Evolutionary conservation across 2,888 invertebrate species (phyloP).

Genomic region (Ormyrus labotus): DNA sequence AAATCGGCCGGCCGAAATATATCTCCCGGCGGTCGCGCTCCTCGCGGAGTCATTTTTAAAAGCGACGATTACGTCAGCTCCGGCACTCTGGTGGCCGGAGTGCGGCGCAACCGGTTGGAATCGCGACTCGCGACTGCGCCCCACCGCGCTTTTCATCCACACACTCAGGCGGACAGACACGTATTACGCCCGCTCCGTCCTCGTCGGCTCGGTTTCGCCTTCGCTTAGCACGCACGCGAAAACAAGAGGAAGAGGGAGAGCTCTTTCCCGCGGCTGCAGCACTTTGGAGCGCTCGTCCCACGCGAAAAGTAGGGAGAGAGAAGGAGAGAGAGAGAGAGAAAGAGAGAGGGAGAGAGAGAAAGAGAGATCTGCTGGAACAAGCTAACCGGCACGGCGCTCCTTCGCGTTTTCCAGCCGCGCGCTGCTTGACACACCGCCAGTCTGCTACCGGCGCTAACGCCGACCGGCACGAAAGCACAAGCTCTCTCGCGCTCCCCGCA

Average conservation of each 20-base stretch:
- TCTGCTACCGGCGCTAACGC: slow-evolving; percentile 54
- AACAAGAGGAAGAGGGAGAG: slow-evolving; percentile 16
- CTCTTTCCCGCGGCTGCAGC: neutral
- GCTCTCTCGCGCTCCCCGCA: neutral
- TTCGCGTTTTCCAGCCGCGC: slow-evolving; percentile 4
- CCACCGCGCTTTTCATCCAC: neutral
- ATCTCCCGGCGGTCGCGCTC: neutral
- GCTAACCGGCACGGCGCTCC: slow-evolving; percentile 18
- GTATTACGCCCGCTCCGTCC: slow-evolving; percentile 6
- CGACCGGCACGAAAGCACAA: slow-evolving; percentile 34
- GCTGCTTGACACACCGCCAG: neutral
- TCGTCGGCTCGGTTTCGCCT: slow-evolving; percentile 24
- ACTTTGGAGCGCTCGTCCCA: neutral
- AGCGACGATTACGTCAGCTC: slow-evolving; percentile 52
- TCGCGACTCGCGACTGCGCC: slow-evolving; percentile 19
- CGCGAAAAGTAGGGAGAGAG: neutral
- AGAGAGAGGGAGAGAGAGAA: neutral
- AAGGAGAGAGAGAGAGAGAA: neutral
- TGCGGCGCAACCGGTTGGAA: slow-evolving; percentile 33
- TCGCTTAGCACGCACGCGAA: slow-evolving; percentile 5
- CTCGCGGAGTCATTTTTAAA: slow-evolving; percentile 43
- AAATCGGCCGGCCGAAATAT: slow-evolving; percentile 1
- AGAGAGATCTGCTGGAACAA: slow-evolving; percentile 22
- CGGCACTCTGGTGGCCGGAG: slow-evolving; percentile 4
- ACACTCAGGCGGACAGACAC: too few relatives aligned